Evolutionary conservation across 2,888 invertebrate species (phyloP), one percentile per base, ranked within the genome.

Genomic region (Norana najaformis): DNA sequence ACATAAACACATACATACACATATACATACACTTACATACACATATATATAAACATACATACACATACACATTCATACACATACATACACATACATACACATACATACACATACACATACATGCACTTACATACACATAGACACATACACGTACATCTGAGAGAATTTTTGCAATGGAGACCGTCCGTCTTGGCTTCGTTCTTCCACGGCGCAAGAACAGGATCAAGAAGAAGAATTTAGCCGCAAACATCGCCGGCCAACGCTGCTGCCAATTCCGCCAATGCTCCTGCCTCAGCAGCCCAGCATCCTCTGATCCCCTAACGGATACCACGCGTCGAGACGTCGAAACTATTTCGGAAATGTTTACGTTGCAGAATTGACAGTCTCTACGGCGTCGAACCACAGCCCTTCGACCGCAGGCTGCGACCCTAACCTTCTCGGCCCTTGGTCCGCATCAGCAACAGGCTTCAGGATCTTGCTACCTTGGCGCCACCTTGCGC

Each of bases 271-370:
- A 30, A 23, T 53, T 23, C 23, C 30, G 53, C 53, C 11, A 0
- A 23, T n/a, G n/a, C 69, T n/a, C 8, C 69, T 69, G 69, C 30
- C 6, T 23, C 23, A 5, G 30, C 69, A n/a, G 47, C 47, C 47
- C 1, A 47, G 47, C 23, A 47, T 47, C 47, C 47, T 47, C 69
- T 69, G 69, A 69, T 69, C n/a, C 6, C 20, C 47, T 2, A 6
- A 47, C 4, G 0, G 69, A 69, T 69, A 69, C 30, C n/a, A 69
- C n/a, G 30, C 69, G 30, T n/a, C 30, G n/a, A 69, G 69, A 69
- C 69, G 69, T n/a, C 11, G 69, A 69, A 69, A 69, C 69, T 69
- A 69, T 69, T 69, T 69, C 69, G 69, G 69, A 69, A n/a, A 69
- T 69, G 69, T 16, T 69, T 69, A 30, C 47, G 5, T 2, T 23